Evolutionary conservation across 2,888 invertebrate species (phyloP), one percentile per base, ranked within the genome.

Genomic region (Seira sanloemensis): DNA sequence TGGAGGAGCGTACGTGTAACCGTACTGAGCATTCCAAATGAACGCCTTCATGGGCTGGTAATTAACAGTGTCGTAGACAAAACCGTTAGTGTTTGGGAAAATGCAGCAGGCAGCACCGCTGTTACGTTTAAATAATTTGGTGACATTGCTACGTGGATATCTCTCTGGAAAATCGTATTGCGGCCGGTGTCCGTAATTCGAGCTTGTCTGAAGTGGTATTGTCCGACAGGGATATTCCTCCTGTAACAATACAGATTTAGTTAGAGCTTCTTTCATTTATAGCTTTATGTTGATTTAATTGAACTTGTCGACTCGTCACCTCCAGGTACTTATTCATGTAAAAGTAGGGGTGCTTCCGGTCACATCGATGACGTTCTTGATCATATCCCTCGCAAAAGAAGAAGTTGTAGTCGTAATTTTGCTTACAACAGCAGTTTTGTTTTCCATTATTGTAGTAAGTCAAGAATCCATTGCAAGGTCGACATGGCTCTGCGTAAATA

Each of bases 221-320:
- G 81, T 83, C 0, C 89, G 86, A 66, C 88, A 89, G 23, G 88
- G 88, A 73, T 87, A 89, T 78, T 88, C 86, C 76, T 89, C 89
- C 88, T 88, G 67, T 26, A 77, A 37, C 68, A 7, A 50, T 4
- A n/a, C 16, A 66, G 7, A 65, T 27, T n/a, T n/a, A n/a, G n/a
- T n/a, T 24, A 7, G 9, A 23, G n/a, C 5, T 24, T 24, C 5
- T 68, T 23, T 24, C 7, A 24, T 18, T n/a, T n/a, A 54, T n/a
- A 37, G 2, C 16, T n/a, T 71, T 50, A 46, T 26, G 46, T 25
- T 24, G 37, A 9, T 19, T 5, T 24, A 62, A 23, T 62, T 9
- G 68, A 68, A 68, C 26, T 26, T 9, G 27, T 2, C n/a, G 5
- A 77, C 1, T 18, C 50, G 7, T 27, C 66, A 86, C 88, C 78